Evolutionary conservation across 2,797 vertebrate genomes (phyloP), one percentile per base, ranked within the genome.

Genomic region (Nyctalus aviator): DNA sequence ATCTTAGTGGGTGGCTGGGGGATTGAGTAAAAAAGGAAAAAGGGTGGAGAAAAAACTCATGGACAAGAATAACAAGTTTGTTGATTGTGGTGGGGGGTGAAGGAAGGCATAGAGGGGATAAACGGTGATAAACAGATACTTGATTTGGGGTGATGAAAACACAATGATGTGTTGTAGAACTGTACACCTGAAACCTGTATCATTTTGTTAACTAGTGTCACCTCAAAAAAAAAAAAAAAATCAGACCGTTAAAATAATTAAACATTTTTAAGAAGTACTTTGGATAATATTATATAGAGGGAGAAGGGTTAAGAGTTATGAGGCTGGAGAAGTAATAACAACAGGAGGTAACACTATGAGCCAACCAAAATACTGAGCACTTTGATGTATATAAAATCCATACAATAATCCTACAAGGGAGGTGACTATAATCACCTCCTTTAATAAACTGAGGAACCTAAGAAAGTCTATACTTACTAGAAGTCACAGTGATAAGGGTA

Each of bases 381-480:
- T 78, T 71, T 37, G 27, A 66, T 14, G 20, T 73, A 35, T 32
- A 4, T 57, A 78, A 87, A 84, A 78, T 78, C 12, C 35, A 53
- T 41, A 93, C 15, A 77, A 57, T 41, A 10, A 71, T 37, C 13
- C 32, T 57, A 44, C 8, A 78, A 44, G 2, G 30, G 23, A 92
- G 14, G 27, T 66, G 30, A 86, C 73, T 55, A 53, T 27, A 6
- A 71, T 75, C 48, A 78, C 48, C 30, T 87, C 48, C 76, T 85
- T 83, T 57, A 35, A 88, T 23, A 94, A 83, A 72, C 23, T 69
- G 35, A 82, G 15, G 21, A 76, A 73, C 35, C 44, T 14, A 69
- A 87, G 44, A 12, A 84, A 64, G 10, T 88, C 72, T 73, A 79
- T 90, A 88, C 17, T 94, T 90, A 48, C 8, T 46, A 92, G 44